Base-by-base conservation (phyloP, 2,888 invertebrate genomes). In the Odontocolon sp. region DNA sequence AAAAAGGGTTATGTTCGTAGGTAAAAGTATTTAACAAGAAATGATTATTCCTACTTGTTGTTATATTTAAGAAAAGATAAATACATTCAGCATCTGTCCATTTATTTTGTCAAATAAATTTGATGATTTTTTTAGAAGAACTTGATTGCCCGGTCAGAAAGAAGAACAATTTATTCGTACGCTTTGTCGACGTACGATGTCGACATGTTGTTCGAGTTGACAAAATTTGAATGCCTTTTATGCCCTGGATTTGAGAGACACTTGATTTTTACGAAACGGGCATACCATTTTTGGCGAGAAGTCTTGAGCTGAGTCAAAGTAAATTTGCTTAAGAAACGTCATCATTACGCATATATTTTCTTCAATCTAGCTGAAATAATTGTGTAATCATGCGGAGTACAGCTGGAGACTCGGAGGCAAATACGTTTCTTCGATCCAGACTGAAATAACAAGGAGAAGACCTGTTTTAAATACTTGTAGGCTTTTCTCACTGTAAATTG, bases 221-320 rank as follows among this genome's bases (percentile, higher is more conserved):
- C 31, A 4, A 3, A 3, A 4, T 31, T 31, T 31, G 6, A 4
- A 4, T 4, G 3, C 6, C 3, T 31, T 31, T 4, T 31, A 4
- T 6, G 18, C 21, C 2, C 3, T 2, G 1, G 21, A 21, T 71
- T 76, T 33, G 28, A 67, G 47, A 47, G 70, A 28, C 56, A 47
- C 54, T 57, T 47, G 3, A 56, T 8, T 33, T 56, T 33, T 9
- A 50, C 31, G 40, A 50, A 61, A 61, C 36, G 45, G 31, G 6
- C 42, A 40, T 11, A 6, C 67, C 76, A 61, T 76, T 71, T 76
- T 76, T 71, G 67, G 71, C 67, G 26, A 54, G 28, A 11, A 16
- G n/a, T 18, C 38, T 31, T 23, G 3, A 21, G 57, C 26, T 18
- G 28, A 54, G 40, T 67, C 54, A 61, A 71, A 33, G 45, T 18